phyloP scores from a whole-genome alignment of 2,888 invertebrate genomes.

The Aphidoletes aphidimyza region DNA sequence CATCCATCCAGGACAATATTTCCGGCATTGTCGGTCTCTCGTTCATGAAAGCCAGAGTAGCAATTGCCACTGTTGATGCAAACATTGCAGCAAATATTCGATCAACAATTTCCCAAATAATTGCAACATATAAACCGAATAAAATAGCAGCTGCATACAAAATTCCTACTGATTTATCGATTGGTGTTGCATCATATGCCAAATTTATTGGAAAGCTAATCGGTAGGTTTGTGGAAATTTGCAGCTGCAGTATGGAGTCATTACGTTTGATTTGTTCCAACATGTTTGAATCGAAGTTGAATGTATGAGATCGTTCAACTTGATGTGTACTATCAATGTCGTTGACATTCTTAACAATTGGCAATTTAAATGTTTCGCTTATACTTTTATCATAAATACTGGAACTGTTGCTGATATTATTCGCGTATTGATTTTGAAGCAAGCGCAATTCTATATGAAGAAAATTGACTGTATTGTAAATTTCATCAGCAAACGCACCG shows the following conservation, averaged over 20 bases:
- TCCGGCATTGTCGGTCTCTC: slow-evolving; percentile 76
- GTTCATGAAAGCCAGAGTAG: slow-evolving; percentile 73
- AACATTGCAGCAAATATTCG: slow-evolving; percentile 80
- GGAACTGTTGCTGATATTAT: slow-evolving; percentile 57
- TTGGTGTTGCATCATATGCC: slow-evolving; percentile 73
- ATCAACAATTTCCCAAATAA: slow-evolving; percentile 79
- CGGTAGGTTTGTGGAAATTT: slow-evolving; percentile 62
- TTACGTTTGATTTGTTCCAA: slow-evolving; percentile 4
- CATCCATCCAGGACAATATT: slow-evolving; percentile 80
- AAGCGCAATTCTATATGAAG: slow-evolving; percentile 60
- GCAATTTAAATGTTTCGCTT: slow-evolving; percentile 61
- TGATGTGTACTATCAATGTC: slow-evolving; percentile 66
- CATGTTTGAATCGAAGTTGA: slow-evolving; percentile 59
- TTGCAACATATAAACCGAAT: slow-evolving; percentile 79
- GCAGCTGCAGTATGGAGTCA: slow-evolving; percentile 61
- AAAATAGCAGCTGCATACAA: slow-evolving; percentile 78
- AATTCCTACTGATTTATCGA: slow-evolving; percentile 75
- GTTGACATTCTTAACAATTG: slow-evolving; percentile 62
- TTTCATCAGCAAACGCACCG: slow-evolving; percentile 72
- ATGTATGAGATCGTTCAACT: slow-evolving; percentile 65
- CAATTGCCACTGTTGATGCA: slow-evolving; percentile 77
- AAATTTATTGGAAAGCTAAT: slow-evolving; percentile 67
- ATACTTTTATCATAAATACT: slow-evolving; percentile 54
- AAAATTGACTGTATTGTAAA: slow-evolving; percentile 67
- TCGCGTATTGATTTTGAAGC: slow-evolving; percentile 66